phyloP scores from a whole-genome alignment of 2,797 vertebrate genomes.

The Staurois parvus region DNA sequence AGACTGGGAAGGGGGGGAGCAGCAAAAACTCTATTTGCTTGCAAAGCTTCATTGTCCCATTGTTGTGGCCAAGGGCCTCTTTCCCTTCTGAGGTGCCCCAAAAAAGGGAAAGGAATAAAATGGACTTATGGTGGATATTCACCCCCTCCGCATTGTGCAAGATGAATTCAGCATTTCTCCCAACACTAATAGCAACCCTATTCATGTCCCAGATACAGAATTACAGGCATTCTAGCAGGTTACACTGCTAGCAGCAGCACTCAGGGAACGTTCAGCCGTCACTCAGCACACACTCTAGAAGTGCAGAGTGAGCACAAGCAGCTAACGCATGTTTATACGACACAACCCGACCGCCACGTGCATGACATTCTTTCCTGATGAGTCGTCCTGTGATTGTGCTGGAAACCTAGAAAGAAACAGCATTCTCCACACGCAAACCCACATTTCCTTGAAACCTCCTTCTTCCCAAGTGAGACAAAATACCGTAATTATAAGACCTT shows the following conservation, averaged over 20 bases:
- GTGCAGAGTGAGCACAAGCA: conserved; percentile 27
- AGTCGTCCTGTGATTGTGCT: conserved; percentile 21
- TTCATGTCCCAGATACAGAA: not conserved
- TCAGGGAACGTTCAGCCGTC: not conserved
- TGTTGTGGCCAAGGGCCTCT: too few species aligned
- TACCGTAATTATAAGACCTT: not conserved
- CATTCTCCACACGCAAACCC: conserved; percentile 47
- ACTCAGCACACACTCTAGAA: not conserved
- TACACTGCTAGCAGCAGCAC: not conserved
- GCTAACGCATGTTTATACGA: not conserved
- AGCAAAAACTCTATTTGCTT: too few species aligned
- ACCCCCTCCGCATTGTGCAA: too few species aligned
- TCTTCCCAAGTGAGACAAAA: not conserved
- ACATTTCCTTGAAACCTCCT: conserved; percentile 22
- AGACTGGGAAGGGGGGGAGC: too few species aligned
- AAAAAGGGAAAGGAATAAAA: too few species aligned
- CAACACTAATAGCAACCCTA: too few species aligned
- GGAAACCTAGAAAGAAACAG: conserved; percentile 49
- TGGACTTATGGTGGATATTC: too few species aligned
- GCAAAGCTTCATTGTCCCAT: too few species aligned
- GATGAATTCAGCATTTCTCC: too few species aligned
- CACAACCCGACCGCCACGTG: conserved; percentile 23
- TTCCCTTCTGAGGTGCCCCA: too few species aligned
- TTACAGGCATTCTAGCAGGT: not conserved
- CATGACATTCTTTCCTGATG: conserved; percentile 32